These are phyloP conservation scores for Sakesphorus luctuosus DNA, from an alignment of 2,113 vertebrate genomes.

Conservation along the genomic window DNA sequence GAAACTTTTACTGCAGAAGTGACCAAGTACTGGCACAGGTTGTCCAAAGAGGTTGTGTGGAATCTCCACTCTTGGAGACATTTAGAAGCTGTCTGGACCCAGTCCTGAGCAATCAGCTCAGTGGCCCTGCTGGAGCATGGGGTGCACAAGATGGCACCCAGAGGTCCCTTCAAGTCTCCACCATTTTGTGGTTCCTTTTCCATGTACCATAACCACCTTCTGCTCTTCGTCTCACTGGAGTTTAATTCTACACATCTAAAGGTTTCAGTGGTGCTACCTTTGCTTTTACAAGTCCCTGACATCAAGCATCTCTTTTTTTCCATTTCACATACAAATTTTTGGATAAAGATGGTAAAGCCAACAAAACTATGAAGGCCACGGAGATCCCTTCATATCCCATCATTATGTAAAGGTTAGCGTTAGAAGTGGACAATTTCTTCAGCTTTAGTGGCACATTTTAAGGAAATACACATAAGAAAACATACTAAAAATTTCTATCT, in stretches of 20 bases:
- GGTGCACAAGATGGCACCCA: not conserved
- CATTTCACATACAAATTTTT: not conserved
- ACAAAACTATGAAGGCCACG: not conserved
- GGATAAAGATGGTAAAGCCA: not conserved
- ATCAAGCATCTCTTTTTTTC: not conserved
- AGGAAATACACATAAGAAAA: not conserved
- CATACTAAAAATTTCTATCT: not conserved
- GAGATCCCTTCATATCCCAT: not conserved
- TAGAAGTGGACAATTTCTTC: not conserved
- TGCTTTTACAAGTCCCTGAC: not conserved
- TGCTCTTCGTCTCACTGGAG: not conserved
- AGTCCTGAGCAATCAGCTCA: not conserved
- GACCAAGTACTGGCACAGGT: not conserved
- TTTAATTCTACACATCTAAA: not conserved
- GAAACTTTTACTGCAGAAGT: not conserved
- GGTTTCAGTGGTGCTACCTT: not conserved
- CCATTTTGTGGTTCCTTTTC: not conserved
- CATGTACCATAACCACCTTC: not conserved
- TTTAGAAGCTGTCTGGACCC: not conserved
- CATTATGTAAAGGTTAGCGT: accelerated
- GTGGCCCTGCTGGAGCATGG: not conserved
- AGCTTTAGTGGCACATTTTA: not conserved
- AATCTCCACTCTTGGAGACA: not conserved
- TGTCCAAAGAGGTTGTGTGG: not conserved
- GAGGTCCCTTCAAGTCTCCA: not conserved